Evolutionary conservation across 2,888 invertebrate species (phyloP), one percentile per base, ranked within the genome.

Genomic region (Ichneumoninae sp.): DNA sequence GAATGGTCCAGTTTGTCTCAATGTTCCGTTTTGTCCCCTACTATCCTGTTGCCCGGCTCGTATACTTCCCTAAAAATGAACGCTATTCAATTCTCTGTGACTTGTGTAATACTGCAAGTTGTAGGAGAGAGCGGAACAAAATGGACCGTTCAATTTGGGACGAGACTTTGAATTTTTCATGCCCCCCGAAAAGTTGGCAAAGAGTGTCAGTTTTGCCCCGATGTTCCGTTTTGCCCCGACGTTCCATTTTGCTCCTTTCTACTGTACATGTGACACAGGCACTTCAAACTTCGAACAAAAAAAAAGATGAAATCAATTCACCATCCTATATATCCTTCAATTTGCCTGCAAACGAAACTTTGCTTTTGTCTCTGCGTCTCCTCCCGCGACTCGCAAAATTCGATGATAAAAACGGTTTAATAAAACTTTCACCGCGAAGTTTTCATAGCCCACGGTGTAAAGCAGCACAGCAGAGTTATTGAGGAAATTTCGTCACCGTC

Each of bases 11-110:
- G 10, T 40, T 26, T 22, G 8, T 26, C 19, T 4, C 30, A 5
- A 30, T 30, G 3, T 30, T 30, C 30, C 4, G 40, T 40, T 40
- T 47, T 22, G 8, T 26, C 33, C 19, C 70, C 7, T 52, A 16
- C 30, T 13, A 30, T 16, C 30, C 70, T n/a, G 54, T 52, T 70
- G 52, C 33, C 54, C 3, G 19, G 62, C 62, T 52, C 50, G 40
- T 26, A 70, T 70, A 70, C 10, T 62, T 75, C 36, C 0, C 30
- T 68, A 44, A 70, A 40, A 22, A 54, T 36, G 60, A 83, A 71
- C 47, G 72, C 81, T 78, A 70, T 78, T 74, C 10, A 30, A 78
- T 74, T 60, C 52, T 16, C 1, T 33, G 52, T 68, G 13, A 22
- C 8, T 52, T 52, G 19, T 44, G 40, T 3, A 44, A 68, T 36